Base-by-base conservation (phyloP, 2,888 invertebrate species). In the Hydrotaea cyrtoneurina region DNA sequence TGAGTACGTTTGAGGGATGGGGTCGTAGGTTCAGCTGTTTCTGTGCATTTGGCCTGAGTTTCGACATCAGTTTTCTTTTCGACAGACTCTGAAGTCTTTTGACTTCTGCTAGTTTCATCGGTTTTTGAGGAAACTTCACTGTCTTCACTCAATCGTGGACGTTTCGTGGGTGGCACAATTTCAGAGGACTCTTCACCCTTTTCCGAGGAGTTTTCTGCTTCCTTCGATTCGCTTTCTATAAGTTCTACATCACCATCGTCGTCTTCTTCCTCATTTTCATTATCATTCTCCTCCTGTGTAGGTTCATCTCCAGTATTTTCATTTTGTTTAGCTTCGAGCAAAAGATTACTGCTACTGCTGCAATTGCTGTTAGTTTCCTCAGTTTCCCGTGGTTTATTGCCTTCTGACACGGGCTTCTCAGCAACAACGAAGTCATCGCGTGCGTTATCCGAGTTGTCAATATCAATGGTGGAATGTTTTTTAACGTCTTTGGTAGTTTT, bases 391-490 rank as follows among this genome's bases (percentile, higher is more conserved):
- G 69, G 80, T 77, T 23, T 78, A 50, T 11, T 66, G 31, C 17
- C 50, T 46, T n/a, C 75, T 2, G 80, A 71, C 11, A 50, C 82
- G 8, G 53, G 50, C 19, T 82, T 78, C 23, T 86, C 86, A 1
- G 74, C 62, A 23, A 43, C 59, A 69, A 88, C 90, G 78, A 89
- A 90, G 81, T 90, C 90, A 87, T 92, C 91, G 26, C 90, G 89
- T 17, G 91, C 92, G 87, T 90, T 91, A 86, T 92, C 92, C 0
- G 92, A 90, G 79, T 91, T 91, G 76, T 91, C 91, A 11, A 19
- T 86, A 53, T 26, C 90, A 81, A 84, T 59, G 26, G 46, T 57
- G 77, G 50, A 86, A 62, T 64, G 73, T 71, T 71, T 62, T 7
- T 23, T n/a, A 57, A 75, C 72, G 3, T 77, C 59, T 26, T 80